phyloP scores from a whole-genome alignment of 1,140 invertebrate genomes.

The Triops longicaudatus region DNA sequence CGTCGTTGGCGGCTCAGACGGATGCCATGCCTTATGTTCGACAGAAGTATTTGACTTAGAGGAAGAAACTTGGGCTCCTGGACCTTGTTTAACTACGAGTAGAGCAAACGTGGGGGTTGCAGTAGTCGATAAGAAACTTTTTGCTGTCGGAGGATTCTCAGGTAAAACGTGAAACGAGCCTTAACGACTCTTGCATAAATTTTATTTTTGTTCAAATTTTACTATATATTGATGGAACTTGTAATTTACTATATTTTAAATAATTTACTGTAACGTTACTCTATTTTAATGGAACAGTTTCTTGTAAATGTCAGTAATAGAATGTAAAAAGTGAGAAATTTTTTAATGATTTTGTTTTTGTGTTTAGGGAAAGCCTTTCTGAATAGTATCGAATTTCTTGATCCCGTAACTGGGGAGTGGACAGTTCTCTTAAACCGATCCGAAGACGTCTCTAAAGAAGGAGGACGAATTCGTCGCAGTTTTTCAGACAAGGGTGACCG shows the following conservation, averaged over 20 bases:
- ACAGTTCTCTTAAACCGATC: conserved; percentile 48
- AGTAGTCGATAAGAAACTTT: conserved; percentile 57
- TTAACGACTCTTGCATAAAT: too few relatives aligned
- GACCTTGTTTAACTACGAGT: conserved; percentile 56
- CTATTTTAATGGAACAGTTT: too few relatives aligned
- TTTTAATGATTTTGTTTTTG: conserved; percentile 1
- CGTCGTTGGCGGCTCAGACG: conserved; percentile 62
- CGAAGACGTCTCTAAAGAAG: neutral
- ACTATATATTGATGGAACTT: too few relatives aligned
- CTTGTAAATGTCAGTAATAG: too few relatives aligned
- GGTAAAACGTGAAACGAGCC: conserved; percentile 45
- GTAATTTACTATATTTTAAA: too few relatives aligned
- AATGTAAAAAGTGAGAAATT: too few relatives aligned
- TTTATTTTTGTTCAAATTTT: too few relatives aligned
- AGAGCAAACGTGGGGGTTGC: conserved; percentile 63
- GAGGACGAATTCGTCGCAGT: neutral
- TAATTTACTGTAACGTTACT: too few relatives aligned
- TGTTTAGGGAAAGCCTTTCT: conserved; percentile 59
- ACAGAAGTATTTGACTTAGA: conserved; percentile 58
- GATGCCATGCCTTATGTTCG: conserved; percentile 55
- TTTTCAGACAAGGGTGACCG: neutral
- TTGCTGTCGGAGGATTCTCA: conserved; percentile 69
- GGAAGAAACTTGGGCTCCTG: conserved; percentile 52
- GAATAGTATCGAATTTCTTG: conserved; percentile 70
- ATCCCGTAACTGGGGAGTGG: conserved; percentile 60